A percentile compares a stretch with the other conserved stretches of the same genome.
These are phyloP conservation scores for Scomber colias DNA, from an alignment of 2,113 vertebrate genomes.

Conservation along the genomic window DNA sequence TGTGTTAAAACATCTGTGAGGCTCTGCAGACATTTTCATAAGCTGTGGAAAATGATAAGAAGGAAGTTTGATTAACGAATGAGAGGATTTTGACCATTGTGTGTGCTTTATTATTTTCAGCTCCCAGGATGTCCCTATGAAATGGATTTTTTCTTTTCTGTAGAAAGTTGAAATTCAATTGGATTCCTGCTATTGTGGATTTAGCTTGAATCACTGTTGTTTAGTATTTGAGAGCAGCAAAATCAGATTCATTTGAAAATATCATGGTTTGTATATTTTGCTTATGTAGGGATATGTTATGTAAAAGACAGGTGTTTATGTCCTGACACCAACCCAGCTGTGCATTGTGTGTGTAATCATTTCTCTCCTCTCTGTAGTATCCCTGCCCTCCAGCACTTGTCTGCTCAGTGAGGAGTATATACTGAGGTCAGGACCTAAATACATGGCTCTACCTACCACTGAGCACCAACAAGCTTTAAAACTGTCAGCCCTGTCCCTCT, in stretches of 20 bases:
- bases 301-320: constrained; percentile 44
- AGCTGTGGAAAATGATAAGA: too few species aligned
- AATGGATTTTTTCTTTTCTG: too few species aligned
- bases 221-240: neutral
- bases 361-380: constrained; percentile 55
- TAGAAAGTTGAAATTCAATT: neutral
- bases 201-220: neutral
- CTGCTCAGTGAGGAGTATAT: constrained; percentile 66
- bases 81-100: too few species aligned
- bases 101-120: too few species aligned
- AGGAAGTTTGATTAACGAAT: too few species aligned
- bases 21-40: too few species aligned
- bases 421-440: constrained; percentile 72
- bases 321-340: constrained; percentile 21
- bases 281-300: constrained; percentile 9
- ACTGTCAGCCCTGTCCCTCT: constrained; percentile 62
- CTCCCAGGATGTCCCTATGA: too few species aligned
- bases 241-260: constrained; percentile 37
- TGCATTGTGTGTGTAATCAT: constrained; percentile 41
- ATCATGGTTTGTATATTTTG: neutral
- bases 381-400: constrained; percentile 67
- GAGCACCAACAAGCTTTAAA: constrained; percentile 71
- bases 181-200: neutral
- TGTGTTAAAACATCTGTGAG: too few species aligned
- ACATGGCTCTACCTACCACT: constrained; percentile 60